A percentile compares a stretch with the other conserved stretches of the same genome.
phyloP scores from a whole-genome alignment of 2,888 invertebrate genomes.

The Protonemura montana region DNA sequence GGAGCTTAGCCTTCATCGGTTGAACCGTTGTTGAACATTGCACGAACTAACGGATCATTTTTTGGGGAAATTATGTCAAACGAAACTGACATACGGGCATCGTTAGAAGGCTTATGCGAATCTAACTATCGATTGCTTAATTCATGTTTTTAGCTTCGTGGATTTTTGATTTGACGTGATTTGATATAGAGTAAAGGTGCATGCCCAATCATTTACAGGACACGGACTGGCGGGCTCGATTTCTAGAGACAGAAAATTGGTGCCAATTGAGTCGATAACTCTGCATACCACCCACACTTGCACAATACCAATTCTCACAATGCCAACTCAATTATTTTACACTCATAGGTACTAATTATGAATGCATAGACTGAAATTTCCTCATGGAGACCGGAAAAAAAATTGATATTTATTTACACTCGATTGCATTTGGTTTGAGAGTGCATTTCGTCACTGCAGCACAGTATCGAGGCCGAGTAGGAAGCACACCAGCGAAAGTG shows the following conservation, averaged over 20 bases:
- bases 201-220: not conserved
- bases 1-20: not conserved
- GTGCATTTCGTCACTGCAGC: conserved; percentile 18
- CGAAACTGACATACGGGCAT: not conserved
- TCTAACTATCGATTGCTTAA: not conserved
- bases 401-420: not conserved
- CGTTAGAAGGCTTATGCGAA: not conserved
- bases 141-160: not conserved
- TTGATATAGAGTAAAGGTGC: not conserved
- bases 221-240: not conserved
- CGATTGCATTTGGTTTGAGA: conserved; percentile 19
- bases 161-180: not conserved
- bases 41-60: not conserved
- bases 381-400: not conserved
- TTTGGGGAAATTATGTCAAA: not conserved
- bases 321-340: not conserved
- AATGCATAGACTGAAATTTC: not conserved
- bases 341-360: not conserved
- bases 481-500: conserved; percentile 37
- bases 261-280: not conserved
- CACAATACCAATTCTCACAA: not conserved
- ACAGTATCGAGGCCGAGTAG: conserved; percentile 29
- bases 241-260: not conserved
- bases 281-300: not conserved
- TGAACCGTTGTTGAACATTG: not conserved